Evolutionary conservation across 2,888 invertebrate genomes (phyloP).

Genomic region (Heteromurus nitidus): DNA sequence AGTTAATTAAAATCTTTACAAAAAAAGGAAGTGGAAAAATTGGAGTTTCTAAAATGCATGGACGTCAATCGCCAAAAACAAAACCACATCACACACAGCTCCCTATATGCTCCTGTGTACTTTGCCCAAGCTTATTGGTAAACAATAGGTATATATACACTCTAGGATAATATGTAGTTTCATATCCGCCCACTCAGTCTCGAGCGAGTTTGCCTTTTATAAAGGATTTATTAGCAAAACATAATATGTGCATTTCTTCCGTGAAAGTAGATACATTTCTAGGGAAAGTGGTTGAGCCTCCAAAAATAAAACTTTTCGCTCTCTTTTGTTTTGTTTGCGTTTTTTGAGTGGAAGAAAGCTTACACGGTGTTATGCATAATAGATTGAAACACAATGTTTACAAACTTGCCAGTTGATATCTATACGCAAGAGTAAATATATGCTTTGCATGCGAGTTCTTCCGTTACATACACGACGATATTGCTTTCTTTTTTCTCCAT

Average conservation of each 20-base stretch:
- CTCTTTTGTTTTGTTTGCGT: neutral
- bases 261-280: constrained; percentile 30
- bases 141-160: no score
- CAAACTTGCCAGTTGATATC: constrained; percentile 37
- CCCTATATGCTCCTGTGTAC: no score
- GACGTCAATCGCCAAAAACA: constrained; percentile 34
- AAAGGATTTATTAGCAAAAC: constrained; percentile 46
- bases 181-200: no score
- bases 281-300: constrained; percentile 16
- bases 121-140: no score
- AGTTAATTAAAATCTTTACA: constrained; percentile 60
- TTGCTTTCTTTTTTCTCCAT: constrained; percentile 16
- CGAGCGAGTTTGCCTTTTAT: no score
- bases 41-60: constrained; percentile 39
- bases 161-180: no score
- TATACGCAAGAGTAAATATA: constrained; percentile 36
- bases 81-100: neutral
- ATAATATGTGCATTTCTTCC: constrained; percentile 21
- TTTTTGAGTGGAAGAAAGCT: neutral
- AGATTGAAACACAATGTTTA: constrained; percentile 9
- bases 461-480: constrained; percentile 26
- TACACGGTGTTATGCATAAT: neutral
- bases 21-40: constrained; percentile 54
- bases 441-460: constrained; percentile 22
- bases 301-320: neutral